Percentiles rank a stretch among this genome's conserved stretches.
Evolutionary conservation across 1,140 invertebrate genomes (phyloP).

Genomic region (Pectinophora gossypiella): DNA sequence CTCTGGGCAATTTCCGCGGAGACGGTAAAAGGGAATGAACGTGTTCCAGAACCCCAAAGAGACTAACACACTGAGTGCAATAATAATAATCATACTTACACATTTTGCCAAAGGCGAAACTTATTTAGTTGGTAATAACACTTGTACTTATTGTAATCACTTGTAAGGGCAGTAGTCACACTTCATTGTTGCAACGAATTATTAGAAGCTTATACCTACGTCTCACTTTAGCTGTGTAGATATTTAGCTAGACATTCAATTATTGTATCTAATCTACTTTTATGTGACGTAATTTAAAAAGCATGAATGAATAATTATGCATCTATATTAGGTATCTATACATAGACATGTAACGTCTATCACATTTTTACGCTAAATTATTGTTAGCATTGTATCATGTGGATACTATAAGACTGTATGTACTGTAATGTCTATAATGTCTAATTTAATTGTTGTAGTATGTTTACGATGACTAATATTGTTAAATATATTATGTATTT

Average conservation of each 20-base stretch:
- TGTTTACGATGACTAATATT: slow-evolving; percentile 17
- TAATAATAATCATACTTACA: slow-evolving; percentile 49
- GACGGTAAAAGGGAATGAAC: slow-evolving; percentile 56
- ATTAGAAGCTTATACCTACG: too few relatives aligned
- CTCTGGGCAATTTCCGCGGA: slow-evolving; percentile 63
- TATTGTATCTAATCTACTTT: background rate
- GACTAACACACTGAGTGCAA: slow-evolving; percentile 54
- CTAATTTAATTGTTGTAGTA: slow-evolving; percentile 28
- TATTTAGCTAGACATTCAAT: background rate
- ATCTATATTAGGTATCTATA: background rate
- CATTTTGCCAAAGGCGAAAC: slow-evolving; percentile 61
- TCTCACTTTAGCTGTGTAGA: too few relatives aligned
- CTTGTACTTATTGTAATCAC: background rate
- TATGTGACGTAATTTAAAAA: slow-evolving; percentile 3
- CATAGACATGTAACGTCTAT: background rate
- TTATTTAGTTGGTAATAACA: slow-evolving; percentile 5
- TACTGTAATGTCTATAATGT: slow-evolving; percentile 29
- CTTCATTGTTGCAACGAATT: slow-evolving; percentile 12
- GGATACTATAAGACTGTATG: slow-evolving; percentile 60
- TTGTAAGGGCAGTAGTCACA: background rate
- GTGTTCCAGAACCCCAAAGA: slow-evolving; percentile 42
- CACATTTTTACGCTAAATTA: background rate
- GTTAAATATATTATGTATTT: slow-evolving; percentile 40
- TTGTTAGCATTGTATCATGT: slow-evolving; percentile 21
- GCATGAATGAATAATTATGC: slow-evolving; percentile 11